Percentiles rank a stretch among this genome's conserved stretches.
Conservation (phyloP, 2,888 invertebrate genomes). For the Heliconius cydno region DNA sequence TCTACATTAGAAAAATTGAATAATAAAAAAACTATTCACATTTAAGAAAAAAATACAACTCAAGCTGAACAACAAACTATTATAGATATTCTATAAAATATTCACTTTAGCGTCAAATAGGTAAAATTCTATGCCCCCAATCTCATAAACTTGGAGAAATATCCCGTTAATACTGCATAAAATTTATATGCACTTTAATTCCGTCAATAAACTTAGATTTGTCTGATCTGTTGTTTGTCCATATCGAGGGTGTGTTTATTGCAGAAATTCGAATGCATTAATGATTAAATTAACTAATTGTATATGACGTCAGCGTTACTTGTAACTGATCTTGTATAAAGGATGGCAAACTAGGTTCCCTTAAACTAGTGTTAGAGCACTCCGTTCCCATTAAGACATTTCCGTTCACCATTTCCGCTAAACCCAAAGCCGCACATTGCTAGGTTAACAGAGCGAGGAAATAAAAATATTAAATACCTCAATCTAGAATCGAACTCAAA, state of each 20-base stretch:
- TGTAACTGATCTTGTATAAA: not conserved
- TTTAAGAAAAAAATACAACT: too few species aligned
- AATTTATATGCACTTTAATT: slow-evolving; percentile 82
- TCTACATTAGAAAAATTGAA: not conserved
- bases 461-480: too few species aligned
- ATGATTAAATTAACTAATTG: slow-evolving; percentile 45
- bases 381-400: too few species aligned
- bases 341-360: too few species aligned
- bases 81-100: not conserved
- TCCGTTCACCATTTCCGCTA: too few species aligned
- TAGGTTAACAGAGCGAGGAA: too few species aligned
- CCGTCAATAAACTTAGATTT: slow-evolving; percentile 78
- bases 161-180: slow-evolving; percentile 80
- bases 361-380: too few species aligned
- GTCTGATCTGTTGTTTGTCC: slow-evolving; percentile 63
- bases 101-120: slow-evolving; percentile 52
- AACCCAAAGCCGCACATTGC: too few species aligned
- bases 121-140: slow-evolving; percentile 61
- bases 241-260: slow-evolving; percentile 48
- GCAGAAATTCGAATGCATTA: slow-evolving; percentile 31
- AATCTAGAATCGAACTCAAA: too few species aligned
- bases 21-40: too few species aligned
- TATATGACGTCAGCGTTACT: not conserved
- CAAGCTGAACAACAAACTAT: too few species aligned
- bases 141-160: slow-evolving; percentile 75